phyloP scores from a whole-genome alignment of 2,888 invertebrate genomes.

The Doris montereyensis region DNA sequence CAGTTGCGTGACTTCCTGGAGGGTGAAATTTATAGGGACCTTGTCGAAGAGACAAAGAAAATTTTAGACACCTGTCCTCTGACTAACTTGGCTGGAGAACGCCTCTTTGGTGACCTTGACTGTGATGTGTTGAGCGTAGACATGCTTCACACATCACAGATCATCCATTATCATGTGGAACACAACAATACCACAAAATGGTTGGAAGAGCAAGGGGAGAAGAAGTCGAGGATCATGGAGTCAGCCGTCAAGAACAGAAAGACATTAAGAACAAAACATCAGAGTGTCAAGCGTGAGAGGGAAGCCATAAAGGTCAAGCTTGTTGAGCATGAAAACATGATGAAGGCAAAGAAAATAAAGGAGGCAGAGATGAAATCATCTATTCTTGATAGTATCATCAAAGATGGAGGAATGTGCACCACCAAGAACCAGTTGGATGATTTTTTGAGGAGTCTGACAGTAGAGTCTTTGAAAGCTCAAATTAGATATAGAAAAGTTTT shows the following conservation, averaged over 20 bases:
- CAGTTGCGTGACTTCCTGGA: constrained; percentile 14
- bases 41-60: neutral
- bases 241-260: neutral
- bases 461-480: neutral
- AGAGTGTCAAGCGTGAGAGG: neutral
- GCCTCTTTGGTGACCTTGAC: neutral
- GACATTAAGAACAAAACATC: neutral
- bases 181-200: neutral
- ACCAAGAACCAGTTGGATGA: neutral
- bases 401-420: neutral
- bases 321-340: neutral
- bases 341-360: neutral
- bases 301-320: neutral
- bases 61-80: neutral
- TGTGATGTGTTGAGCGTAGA: neutral
- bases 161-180: constrained; percentile 1
- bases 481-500: neutral
- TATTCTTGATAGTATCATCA: neutral
- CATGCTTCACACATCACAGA: constrained; percentile 1
- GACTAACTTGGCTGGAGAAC: too few species aligned
- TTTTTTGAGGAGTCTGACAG: neutral
- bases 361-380: neutral
- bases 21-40: neutral
- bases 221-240: neutral
- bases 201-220: neutral